phyloP scores from a whole-genome alignment of 2,888 invertebrate species.

The Neuroscelio doddi region DNA sequence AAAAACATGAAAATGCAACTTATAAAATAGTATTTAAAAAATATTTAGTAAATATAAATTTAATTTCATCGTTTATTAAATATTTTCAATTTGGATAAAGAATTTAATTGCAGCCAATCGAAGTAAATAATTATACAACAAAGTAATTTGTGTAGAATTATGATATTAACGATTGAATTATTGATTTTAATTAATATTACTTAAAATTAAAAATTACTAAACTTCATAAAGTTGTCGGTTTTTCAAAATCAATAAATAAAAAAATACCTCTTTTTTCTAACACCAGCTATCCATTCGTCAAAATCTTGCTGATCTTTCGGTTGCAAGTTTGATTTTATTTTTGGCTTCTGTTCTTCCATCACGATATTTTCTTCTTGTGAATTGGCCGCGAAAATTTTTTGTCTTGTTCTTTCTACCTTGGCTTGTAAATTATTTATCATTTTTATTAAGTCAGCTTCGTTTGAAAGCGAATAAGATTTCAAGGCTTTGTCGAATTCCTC shows the following conservation, averaged over 20 bases:
- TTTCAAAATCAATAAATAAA: not conserved
- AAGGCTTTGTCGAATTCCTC: conserved; percentile 84
- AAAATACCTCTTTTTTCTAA: conserved; percentile 77
- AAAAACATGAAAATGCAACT: too few relatives aligned
- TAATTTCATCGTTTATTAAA: too few relatives aligned
- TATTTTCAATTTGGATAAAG: too few relatives aligned
- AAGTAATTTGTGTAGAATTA: too few relatives aligned
- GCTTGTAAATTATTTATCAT: conserved; percentile 80
- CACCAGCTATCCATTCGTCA: conserved; percentile 75
- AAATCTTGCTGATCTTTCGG: conserved; percentile 74
- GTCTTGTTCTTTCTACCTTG: conserved; percentile 84
- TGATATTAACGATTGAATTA: too few relatives aligned
- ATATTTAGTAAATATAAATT: too few relatives aligned
- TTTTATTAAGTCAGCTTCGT: conserved; percentile 86
- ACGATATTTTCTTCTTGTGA: conserved; percentile 77
- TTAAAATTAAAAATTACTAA: too few relatives aligned
- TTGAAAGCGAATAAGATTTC: conserved; percentile 83
- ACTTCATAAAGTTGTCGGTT: too few relatives aligned
- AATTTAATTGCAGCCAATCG: too few relatives aligned
- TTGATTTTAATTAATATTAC: too few relatives aligned
- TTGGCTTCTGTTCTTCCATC: conserved; percentile 74
- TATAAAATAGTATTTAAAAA: too few relatives aligned
- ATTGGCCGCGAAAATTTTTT: conserved; percentile 82
- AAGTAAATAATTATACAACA: too few relatives aligned
- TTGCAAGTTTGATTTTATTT: conserved; percentile 69